Conservation (phyloP, 2,888 invertebrate species). For the Athetis lepigone region DNA sequence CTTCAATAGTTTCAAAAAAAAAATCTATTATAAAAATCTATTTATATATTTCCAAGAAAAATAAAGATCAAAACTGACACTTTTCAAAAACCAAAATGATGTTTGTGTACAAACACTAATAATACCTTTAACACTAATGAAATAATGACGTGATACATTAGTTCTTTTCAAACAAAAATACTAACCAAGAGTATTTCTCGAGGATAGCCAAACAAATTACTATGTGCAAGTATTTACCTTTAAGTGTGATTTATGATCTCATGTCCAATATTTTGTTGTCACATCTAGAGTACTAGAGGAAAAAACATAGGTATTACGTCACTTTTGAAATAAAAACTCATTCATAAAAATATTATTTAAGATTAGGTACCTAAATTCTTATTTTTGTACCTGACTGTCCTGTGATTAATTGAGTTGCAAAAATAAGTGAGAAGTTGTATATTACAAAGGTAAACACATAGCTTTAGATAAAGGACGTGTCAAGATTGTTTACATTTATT, state of each 20-base stretch:
- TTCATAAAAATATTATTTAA: background rate
- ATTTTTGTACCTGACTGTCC: background rate
- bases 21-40: no score
- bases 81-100: conserved; percentile 7
- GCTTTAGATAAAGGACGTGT: no score
- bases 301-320: conserved; percentile 17
- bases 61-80: no score
- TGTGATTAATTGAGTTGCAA: no score
- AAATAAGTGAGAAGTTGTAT: background rate
- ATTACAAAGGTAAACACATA: no score
- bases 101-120: background rate
- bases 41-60: no score
- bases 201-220: conserved; percentile 36
- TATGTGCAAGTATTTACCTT: conserved; percentile 20
- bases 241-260: conserved; percentile 26
- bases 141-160: background rate
- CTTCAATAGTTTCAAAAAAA: no score
- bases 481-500: no score
- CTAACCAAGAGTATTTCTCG: conserved; percentile 4
- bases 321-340: conserved; percentile 4
- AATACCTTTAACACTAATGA: no score
- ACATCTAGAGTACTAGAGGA: conserved; percentile 15
- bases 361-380: background rate
- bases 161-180: conserved; percentile 19
- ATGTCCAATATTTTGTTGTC: conserved; percentile 30